Conservation (phyloP, 1,140 invertebrate genomes). For the Mactra quadrangularis region DNA sequence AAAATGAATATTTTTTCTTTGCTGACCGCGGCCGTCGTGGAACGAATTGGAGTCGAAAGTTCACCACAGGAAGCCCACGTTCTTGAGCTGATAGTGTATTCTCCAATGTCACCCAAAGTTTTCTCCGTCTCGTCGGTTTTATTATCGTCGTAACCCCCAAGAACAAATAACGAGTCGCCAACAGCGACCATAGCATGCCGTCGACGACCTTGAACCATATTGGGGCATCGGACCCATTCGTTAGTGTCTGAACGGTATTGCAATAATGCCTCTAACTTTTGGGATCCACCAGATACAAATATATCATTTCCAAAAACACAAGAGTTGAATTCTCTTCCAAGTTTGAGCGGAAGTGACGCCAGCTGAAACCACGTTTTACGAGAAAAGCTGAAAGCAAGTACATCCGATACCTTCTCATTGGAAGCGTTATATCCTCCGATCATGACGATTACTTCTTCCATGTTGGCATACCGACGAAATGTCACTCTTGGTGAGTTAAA, state of each 20-base stretch:
- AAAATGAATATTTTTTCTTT: slow-evolving; percentile 74
- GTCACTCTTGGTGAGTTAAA: slow-evolving; percentile 74
- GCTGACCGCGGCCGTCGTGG: slow-evolving; percentile 71
- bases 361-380: slow-evolving; percentile 73
- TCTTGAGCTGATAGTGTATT: slow-evolving; percentile 68
- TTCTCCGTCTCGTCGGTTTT: slow-evolving; percentile 65
- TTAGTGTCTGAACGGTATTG: slow-evolving; percentile 75
- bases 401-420: slow-evolving; percentile 69
- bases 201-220: slow-evolving; percentile 67
- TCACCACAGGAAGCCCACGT: slow-evolving; percentile 65
- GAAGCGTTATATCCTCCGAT: slow-evolving; percentile 73
- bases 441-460: slow-evolving; percentile 74
- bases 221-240: slow-evolving; percentile 71
- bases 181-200: slow-evolving; percentile 74
- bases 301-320: slow-evolving; percentile 76
- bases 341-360: slow-evolving; percentile 68
- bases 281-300: slow-evolving; percentile 75
- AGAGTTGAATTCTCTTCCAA: slow-evolving; percentile 73
- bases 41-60: slow-evolving; percentile 66
- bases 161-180: slow-evolving; percentile 68
- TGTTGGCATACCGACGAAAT: slow-evolving; percentile 70
- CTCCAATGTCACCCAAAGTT: slow-evolving; percentile 66
- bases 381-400: slow-evolving; percentile 73
- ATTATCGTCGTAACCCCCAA: slow-evolving; percentile 74
- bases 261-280: slow-evolving; percentile 71